Conservation (phyloP, 2,797 vertebrate species). For the Falco naumanni region DNA sequence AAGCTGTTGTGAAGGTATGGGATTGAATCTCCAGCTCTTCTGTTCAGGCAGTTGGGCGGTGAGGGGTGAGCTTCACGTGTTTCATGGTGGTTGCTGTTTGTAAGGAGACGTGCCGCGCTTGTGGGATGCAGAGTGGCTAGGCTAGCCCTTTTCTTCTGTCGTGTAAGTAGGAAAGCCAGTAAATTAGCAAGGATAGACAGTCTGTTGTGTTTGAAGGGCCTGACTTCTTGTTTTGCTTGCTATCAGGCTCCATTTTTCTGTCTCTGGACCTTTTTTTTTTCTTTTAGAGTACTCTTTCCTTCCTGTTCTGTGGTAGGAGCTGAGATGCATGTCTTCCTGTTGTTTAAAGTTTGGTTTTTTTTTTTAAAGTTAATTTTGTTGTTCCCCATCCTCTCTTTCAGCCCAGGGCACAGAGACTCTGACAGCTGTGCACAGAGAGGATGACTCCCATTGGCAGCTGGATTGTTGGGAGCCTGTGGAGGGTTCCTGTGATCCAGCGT, state of each 20-base stretch:
- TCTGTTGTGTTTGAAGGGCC: neutral
- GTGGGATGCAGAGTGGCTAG: neutral
- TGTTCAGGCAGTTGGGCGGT: accelerated
- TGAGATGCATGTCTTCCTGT: neutral
- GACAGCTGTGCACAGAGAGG: neutral
- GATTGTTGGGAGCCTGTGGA: neutral
- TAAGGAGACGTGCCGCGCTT: too few species aligned
- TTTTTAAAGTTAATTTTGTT: neutral
- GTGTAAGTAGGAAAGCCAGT: neutral
- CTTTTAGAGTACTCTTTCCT: neutral
- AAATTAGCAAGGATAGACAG: neutral
- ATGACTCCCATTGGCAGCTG: neutral
- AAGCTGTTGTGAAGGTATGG: neutral
- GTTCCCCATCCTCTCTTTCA: neutral
- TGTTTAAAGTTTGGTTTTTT: neutral
- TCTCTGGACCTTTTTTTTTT: neutral
- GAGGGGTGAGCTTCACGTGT: neutral
- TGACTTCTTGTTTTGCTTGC: neutral
- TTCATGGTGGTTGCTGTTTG: neutral
- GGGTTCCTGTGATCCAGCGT: neutral
- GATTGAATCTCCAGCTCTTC: neutral
- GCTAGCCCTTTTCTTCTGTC: neutral
- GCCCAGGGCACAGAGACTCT: neutral
- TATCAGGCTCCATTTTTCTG: neutral
- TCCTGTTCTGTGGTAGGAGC: neutral